Base-by-base conservation (phyloP, 1,140 invertebrate genomes). In the Drosophila ironensis region DNA sequence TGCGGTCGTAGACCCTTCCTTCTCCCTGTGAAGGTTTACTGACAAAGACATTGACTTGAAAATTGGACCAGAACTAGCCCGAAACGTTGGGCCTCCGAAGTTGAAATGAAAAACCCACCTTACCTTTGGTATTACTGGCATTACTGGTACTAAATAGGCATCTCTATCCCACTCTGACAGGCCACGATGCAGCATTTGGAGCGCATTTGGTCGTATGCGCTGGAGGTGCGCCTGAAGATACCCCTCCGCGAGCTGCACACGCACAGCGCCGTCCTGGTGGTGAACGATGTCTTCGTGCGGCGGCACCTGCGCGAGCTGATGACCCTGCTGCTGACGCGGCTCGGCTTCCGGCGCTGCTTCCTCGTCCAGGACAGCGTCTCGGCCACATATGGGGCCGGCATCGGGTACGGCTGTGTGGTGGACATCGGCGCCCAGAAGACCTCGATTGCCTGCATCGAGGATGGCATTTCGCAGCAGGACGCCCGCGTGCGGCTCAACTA, bases 401-500 rank as follows among this genome's bases (percentile, higher is more conserved):
- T 98, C 9, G 95, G 96, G 17, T 96, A 94, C 89, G 97, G 97
- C 5, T 98, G 97, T 92, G 97, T 99, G 9, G 95, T 99, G 4
- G 97, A 99, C 90, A 95, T 98, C 38, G 98, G 98, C 0, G 97
- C 98, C 89, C 96, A 98, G 90, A 98, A 99, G 91, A 98, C 96
- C 1, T 96, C 97, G 0, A 94, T 99, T 9, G 98, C 96, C 7
- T 99, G 98, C 91, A 97, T 98, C 2, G 97, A 99, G 91, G 97
- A 99, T 92, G 97, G 97, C 8, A 96, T 98, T 48, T 98, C 97
- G 40, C 96, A 97, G 80, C 93, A 95, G 84, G 95, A 95, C 44
- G 97, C 97, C 0, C 92, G 97, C 84, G 92, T 96, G 40, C 90
- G 94, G 45, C 92, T 98, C 91, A 95, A 97, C 67, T 98, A 97